These are phyloP conservation scores for Tachuris rubrigastra DNA, from an alignment of 2,113 vertebrate genomes.

Conservation along the genomic window DNA sequence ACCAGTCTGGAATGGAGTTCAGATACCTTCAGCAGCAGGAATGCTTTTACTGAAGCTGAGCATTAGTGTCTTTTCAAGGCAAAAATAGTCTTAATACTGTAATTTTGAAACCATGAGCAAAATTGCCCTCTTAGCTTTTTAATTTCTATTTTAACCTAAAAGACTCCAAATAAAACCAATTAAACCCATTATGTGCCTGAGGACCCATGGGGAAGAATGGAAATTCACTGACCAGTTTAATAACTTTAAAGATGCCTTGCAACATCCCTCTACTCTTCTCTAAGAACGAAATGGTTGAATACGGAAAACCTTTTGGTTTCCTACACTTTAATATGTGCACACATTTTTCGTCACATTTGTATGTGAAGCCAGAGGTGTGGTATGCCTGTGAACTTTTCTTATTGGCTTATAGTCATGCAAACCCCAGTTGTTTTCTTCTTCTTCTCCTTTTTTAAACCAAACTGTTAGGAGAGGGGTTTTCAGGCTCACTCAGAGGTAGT, in stretches of 20 bases:
- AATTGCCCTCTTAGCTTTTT: not conserved
- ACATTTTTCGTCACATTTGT: not conserved
- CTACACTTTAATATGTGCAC: not conserved
- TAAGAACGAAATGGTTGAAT: not conserved
- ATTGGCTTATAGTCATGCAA: accelerated
- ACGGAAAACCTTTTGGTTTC: not conserved
- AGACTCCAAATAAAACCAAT: not conserved
- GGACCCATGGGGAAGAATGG: not conserved
- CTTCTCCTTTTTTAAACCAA: not conserved
- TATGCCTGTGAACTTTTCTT: not conserved
- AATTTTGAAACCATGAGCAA: not conserved
- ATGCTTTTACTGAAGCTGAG: not conserved
- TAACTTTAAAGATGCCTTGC: not conserved
- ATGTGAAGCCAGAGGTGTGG: not conserved
- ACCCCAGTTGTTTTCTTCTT: not conserved
- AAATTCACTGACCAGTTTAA: not conserved
- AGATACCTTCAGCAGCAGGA: not conserved
- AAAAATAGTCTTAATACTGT: not conserved
- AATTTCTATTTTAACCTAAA: not conserved
- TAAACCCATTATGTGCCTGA: not conserved
- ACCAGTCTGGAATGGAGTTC: not conserved
- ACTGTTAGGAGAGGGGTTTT: not conserved
- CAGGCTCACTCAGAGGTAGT: accelerated
- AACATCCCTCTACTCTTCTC: not conserved
- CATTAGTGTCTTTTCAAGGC: not conserved